Conservation (phyloP, 1,140 invertebrate species). For the Drosophila watanabei region DNA sequence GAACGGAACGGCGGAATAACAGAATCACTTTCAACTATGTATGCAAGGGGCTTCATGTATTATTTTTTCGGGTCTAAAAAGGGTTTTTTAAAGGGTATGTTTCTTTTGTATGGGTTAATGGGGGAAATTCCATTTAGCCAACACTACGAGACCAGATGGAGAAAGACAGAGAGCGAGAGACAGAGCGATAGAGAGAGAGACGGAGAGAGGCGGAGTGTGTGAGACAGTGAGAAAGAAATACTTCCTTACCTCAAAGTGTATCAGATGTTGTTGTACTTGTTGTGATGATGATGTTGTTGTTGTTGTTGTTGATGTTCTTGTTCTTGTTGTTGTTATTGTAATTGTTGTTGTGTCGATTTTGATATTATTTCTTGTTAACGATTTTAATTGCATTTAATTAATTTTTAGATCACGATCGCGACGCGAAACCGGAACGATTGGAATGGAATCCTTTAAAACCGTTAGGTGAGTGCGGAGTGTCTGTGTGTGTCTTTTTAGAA, state of each 20-base stretch:
- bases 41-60: neutral
- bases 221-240: conserved; percentile 68
- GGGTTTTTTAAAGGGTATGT: neutral
- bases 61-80: conserved; percentile 8
- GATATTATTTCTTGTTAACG: conserved; percentile 38
- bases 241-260: conserved; percentile 76
- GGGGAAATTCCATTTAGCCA: conserved; percentile 22
- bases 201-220: conserved; percentile 36
- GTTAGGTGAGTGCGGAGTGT: conserved; percentile 69
- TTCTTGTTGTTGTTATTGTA: conserved; percentile 41
- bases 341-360: conserved; percentile 51
- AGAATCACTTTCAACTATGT: conserved; percentile 31
- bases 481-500: conserved; percentile 50
- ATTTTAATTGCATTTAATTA: conserved; percentile 40
- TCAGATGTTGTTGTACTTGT: conserved; percentile 44
- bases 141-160: conserved; percentile 51
- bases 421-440: conserved; percentile 40
- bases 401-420: conserved; percentile 33
- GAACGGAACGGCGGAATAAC: conserved; percentile 32
- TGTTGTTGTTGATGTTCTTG: conserved; percentile 27
- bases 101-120: conserved; percentile 14
- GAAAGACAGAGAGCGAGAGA: conserved; percentile 37
- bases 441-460: conserved; percentile 50
- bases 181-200: conserved; percentile 8
- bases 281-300: conserved; percentile 18